phyloP scores from a whole-genome alignment of 2,888 invertebrate genomes.

The Amiota communis region DNA sequence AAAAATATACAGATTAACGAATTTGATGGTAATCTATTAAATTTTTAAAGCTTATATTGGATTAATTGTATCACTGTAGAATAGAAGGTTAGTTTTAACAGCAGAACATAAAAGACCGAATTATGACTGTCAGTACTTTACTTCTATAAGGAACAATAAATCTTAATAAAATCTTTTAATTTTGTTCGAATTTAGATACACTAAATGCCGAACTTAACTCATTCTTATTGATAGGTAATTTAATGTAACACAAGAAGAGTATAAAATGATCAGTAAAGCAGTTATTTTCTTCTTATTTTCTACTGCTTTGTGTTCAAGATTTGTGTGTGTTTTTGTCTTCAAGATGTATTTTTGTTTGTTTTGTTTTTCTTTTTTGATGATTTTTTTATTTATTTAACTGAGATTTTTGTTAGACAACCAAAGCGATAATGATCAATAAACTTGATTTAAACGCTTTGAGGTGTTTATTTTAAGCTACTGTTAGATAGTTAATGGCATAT shows the following conservation, averaged over 20 bases:
- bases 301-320: neutral
- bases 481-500: constrained; percentile 10
- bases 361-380: neutral
- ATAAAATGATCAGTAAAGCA: neutral
- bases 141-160: no score
- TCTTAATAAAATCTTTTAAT: no score
- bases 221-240: no score
- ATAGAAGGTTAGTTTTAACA: no score
- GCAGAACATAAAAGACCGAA: no score
- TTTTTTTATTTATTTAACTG: constrained; percentile 2
- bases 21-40: no score
- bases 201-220: no score
- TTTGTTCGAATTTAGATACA: no score
- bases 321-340: neutral
- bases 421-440: constrained; percentile 27
- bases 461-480: constrained; percentile 30
- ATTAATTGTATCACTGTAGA: no score
- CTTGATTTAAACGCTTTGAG: constrained; percentile 30
- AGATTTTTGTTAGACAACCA: constrained; percentile 20
- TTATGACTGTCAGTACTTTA: no score
- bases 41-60: no score
- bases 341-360: neutral
- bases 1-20: no score
- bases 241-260: neutral
- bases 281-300: neutral